These are phyloP conservation scores for Cyanoderma ruficeps DNA, from an alignment of 2,113 vertebrate genomes.

Conservation along the genomic window DNA sequence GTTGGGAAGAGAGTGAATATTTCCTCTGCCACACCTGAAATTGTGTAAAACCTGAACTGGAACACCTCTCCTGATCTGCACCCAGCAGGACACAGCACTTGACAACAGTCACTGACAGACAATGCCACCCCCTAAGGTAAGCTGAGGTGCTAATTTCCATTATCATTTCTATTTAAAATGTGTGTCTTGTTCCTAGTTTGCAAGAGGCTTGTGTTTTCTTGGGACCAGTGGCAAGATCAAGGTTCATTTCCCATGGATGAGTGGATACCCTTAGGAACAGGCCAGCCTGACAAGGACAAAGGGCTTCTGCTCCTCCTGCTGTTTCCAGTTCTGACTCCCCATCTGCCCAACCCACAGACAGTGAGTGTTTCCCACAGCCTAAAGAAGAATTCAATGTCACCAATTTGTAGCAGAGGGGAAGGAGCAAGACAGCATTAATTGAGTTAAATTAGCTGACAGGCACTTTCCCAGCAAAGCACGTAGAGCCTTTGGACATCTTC, in stretches of 20 bases:
- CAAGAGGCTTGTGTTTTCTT: neutral
- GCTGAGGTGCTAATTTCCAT: neutral
- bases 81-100: rapidly evolving
- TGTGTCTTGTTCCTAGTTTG: neutral
- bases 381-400: neutral
- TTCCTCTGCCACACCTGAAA: neutral
- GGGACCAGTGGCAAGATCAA: neutral
- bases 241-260: neutral
- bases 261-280: neutral
- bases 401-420: neutral
- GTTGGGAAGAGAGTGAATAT: neutral
- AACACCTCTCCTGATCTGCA: neutral
- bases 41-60: neutral
- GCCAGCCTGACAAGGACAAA: neutral
- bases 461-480: neutral
- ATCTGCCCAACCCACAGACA: neutral
- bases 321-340: neutral
- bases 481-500: neutral
- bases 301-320: neutral
- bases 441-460: neutral
- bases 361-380: neutral
- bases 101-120: neutral
- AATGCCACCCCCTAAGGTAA: neutral
- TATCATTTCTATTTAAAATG: neutral
- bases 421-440: neutral